Evolutionary conservation across 2,888 invertebrate species (phyloP), one percentile per base, ranked within the genome.

Genomic region (Spisula solida): DNA sequence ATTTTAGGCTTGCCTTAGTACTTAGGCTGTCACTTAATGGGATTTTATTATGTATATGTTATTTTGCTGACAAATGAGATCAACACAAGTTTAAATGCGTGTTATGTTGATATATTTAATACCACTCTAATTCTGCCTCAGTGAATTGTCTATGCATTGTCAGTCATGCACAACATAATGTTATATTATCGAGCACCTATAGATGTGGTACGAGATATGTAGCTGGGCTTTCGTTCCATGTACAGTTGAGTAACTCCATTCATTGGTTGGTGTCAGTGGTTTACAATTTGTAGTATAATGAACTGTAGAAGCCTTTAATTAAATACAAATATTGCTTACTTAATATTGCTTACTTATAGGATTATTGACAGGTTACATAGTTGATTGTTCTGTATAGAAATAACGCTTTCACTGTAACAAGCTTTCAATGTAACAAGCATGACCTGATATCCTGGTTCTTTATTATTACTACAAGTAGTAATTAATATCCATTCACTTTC

Each of bases 81-180:
- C 60, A 25, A 41, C 41, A 41, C n/a, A 66, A 66, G 5, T 66
- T 66, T 66, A 25, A 66, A 66, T 66, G 60, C 12, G 60, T 66
- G 25, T 25, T 25, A n/a, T 66, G 10, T 10, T 66, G 60, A 6
- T 25, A 10, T 66, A 25, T 66, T 66, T 66, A 25, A n/a, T 25
- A 66, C 60, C n/a, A 25, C 25, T n/a, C 25, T 25, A 48, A 60
- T 56, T 82, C 41, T 82, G 60, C 56, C 20, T 31, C 20, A 12
- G n/a, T 0, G 41, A 55, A 55, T 55, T 51, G 51, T 34, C 82
- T 4, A 29, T 79, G 79, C 79, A 34, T 56, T 20, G 41, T 56
- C 60, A 25, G 25, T 66, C 79, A 85, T 31, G 60, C 60, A 60
- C 1, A 80, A 47, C 80, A 85, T 85, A 80, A 80, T 85, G 41